A percentile compares a stretch with the other conserved stretches of the same genome.
These are phyloP conservation scores for Oscheius sp. DNA, from an alignment of 2,888 invertebrate species.

Conservation along the genomic window DNA sequence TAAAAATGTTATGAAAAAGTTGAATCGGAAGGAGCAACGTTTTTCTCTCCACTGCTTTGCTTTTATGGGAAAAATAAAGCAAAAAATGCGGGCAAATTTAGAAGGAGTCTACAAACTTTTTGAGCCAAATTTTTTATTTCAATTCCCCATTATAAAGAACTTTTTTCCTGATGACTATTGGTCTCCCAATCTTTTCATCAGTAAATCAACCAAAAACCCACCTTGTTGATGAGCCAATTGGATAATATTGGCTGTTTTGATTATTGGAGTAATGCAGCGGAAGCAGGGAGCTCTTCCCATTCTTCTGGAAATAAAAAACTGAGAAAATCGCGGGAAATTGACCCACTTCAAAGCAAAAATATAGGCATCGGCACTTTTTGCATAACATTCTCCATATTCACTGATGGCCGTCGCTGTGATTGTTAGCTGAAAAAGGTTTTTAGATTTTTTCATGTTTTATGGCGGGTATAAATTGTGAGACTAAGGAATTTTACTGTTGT, in stretches of 20 bases:
- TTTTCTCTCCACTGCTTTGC: background rate
- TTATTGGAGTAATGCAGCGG: slow-evolving; percentile 61
- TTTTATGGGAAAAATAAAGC: background rate
- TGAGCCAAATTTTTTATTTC: too few relatives aligned
- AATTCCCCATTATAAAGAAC: background rate
- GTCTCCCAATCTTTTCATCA: too few relatives aligned
- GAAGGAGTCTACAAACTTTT: background rate
- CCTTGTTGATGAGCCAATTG: slow-evolving; percentile 64
- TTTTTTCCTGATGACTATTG: background rate
- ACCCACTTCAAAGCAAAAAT: slow-evolving; percentile 60
- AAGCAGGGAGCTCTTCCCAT: slow-evolving; percentile 63
- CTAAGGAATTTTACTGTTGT: too few relatives aligned
- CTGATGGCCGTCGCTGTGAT: slow-evolving; percentile 56
- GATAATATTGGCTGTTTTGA: slow-evolving; percentile 56
- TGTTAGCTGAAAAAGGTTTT: slow-evolving; percentile 38
- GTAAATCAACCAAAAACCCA: too few relatives aligned
- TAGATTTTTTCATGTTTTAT: background rate
- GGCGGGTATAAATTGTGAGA: too few relatives aligned
- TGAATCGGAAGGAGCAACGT: too few relatives aligned
- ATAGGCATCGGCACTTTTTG: slow-evolving; percentile 54
- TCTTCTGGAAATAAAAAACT: slow-evolving; percentile 42
- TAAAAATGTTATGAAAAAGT: too few relatives aligned
- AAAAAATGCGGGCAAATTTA: background rate
- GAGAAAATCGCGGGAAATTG: background rate
- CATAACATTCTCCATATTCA: slow-evolving; percentile 64